Evolutionary conservation across 2,797 vertebrate genomes (phyloP), one percentile per base, ranked within the genome.

Genomic region (Eidolon dupreanum): DNA sequence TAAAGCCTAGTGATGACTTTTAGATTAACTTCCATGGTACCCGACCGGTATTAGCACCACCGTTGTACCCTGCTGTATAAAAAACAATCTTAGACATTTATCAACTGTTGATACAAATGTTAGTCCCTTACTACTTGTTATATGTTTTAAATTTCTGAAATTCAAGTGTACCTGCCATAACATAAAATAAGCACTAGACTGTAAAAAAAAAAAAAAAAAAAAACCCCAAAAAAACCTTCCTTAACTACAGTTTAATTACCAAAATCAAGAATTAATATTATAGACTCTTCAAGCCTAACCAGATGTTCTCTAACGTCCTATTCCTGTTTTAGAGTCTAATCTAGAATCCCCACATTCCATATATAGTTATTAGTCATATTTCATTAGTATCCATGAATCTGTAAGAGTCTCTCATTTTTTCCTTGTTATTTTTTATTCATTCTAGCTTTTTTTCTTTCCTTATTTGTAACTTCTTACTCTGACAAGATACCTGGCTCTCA

Each of bases 181-280:
- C 98, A 98, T 98, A 98, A 98, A 99, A 99, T 99, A 99, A 99
- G 99, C 98, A 99, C 99, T 99, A 99, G 99, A 99, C 99, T 99
- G 15, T 49, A 43, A 49, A 49, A 49, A 43, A 46, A 11, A 46
- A 12, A 46, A n/a, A n/a, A n/a, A n/a, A n/a, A n/a, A n/a, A n/a
- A n/a, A n/a, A n/a, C n/a, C n/a, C n/a, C n/a, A 43, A 49, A 49
- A 49, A 49, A 13, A 41, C 41, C 49, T 49, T 17, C 16, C 49
- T 84, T 66, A 93, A 59, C 22, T 36, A 5, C 16, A 61, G 41
- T 20, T 91, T 26, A 71, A n/a, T 46, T 9, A 70, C 31, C 33
- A 74, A 90, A 88, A 57, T n/a, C 15, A 41, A 46, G 6, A 94
- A 87, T 88, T 70, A 81, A 26, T n/a, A 63, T 20, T 26, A 75